These are phyloP conservation scores for Verasper variegatus DNA, from an alignment of 2,113 vertebrate genomes.

Conservation along the genomic window DNA sequence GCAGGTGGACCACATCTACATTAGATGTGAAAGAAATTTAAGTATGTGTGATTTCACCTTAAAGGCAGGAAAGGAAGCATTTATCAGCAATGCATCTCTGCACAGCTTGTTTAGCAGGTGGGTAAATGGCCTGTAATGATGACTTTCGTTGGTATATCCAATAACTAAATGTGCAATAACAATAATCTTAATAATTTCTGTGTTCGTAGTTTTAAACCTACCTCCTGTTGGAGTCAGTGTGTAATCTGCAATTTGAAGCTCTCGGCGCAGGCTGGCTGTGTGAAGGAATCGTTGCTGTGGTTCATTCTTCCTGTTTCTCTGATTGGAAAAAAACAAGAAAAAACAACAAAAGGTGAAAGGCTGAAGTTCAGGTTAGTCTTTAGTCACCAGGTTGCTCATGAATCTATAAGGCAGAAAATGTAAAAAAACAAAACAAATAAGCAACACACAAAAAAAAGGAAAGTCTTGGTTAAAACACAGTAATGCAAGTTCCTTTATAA, in stretches of 20 bases:
- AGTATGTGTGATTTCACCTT: background rate
- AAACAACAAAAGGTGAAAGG: constrained; percentile 16
- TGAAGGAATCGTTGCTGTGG: constrained; percentile 68
- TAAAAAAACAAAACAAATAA: background rate
- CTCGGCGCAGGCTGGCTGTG: constrained; percentile 69
- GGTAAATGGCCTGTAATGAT: background rate
- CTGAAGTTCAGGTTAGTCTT: background rate
- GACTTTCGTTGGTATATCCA: background rate
- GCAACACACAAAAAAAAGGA: background rate
- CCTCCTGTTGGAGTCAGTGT: constrained; percentile 74
- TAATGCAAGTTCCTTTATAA: background rate
- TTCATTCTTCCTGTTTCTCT: constrained; percentile 73
- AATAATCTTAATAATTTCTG: background rate
- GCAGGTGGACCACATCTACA: constrained; percentile 1
- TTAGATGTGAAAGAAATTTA: background rate
- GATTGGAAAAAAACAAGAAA: constrained; percentile 76
- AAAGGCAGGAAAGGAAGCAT: constrained; percentile 3
- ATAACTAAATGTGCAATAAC: background rate
- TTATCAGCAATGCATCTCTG: constrained; percentile 12
- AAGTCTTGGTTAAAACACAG: background rate
- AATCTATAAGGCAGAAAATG: background rate
- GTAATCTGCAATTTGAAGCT: constrained; percentile 72
- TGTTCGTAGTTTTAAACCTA: constrained; percentile 50
- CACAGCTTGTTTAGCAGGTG: background rate
- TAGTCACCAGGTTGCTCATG: background rate